A percentile compares a stretch with the other conserved stretches of the same genome.
Evolutionary conservation across 2,888 invertebrate species (phyloP).

Genomic region (Melangyna quadrimaculata): DNA sequence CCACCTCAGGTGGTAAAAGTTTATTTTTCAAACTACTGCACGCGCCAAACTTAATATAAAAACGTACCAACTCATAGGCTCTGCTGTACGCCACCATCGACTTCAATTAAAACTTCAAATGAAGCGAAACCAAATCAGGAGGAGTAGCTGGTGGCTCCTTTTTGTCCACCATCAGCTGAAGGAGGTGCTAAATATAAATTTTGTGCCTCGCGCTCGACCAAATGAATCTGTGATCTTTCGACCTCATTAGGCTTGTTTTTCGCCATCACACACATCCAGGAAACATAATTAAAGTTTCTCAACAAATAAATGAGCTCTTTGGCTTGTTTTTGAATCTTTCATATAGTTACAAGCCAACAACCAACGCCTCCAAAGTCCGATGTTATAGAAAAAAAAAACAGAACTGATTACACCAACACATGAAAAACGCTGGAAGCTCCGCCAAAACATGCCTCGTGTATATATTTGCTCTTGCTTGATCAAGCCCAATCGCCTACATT

Average conservation of each 20-base stretch:
- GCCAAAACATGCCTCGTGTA: constrained; percentile 44
- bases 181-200: constrained; percentile 59
- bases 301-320: constrained; percentile 63
- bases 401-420: constrained; percentile 46
- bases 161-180: constrained; percentile 1
- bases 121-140: constrained; percentile 39
- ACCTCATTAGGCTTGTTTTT: constrained; percentile 68
- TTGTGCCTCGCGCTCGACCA: constrained; percentile 4
- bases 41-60: background rate
- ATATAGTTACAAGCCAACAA: constrained; percentile 8
- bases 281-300: constrained; percentile 70
- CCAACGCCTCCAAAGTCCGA: constrained; percentile 37
- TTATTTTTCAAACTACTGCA: constrained; percentile 24
- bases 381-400: constrained; percentile 17
- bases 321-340: constrained; percentile 14
- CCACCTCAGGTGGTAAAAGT: constrained; percentile 70
- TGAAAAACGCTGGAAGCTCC: constrained; percentile 31
- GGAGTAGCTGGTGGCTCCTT: constrained; percentile 9
- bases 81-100: background rate
- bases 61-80: background rate
- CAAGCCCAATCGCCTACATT: constrained; percentile 47
- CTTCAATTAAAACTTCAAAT: constrained; percentile 66
- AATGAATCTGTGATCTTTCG: constrained; percentile 68
- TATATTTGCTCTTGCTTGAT: constrained; percentile 39
- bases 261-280: constrained; percentile 61